Evolutionary conservation across 1,140 invertebrate genomes (phyloP), one percentile per base, ranked within the genome.

Genomic region (Homalodisca vitripennis): DNA sequence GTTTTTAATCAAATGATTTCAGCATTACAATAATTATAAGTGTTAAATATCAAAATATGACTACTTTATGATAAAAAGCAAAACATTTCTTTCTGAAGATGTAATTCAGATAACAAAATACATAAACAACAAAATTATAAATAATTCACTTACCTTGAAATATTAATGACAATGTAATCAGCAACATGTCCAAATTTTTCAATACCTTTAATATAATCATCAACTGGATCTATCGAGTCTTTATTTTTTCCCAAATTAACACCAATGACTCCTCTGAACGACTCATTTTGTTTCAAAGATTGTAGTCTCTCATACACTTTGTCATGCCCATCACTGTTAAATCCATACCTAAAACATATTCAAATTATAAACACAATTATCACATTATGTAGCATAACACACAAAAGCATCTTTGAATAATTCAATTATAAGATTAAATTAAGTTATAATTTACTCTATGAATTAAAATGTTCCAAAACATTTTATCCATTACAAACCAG

Each of bases 171-270:
- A 74, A 96, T 87, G 79, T 97, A 97, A 81, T 95, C 92, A 0
- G 93, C 91, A 20, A 92, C 75, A 55, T 86, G 79, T 31, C 85
- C 84, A 80, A 97, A 95, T 73, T 83, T 86, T 68, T 87, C 78
- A 1, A 97, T 85, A 24, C 94, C 94, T 73, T 85, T 75, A 14
- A 88, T 84, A 78, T 98, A 99, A 81, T 99, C 98, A 20, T 83
- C 77, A 26, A 86, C 81, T 0, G 92, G 82, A 81, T 95, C 85
- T 41, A 80, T 73, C 1, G 93, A 92, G 1, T 81, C 79, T 82
- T 98, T 98, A 81, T 99, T 99, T 80, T 96, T 97, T 0, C 98
- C 98, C 48, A 99, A 84, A 84, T 98, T 98, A 0, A 99, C 86
- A 13, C 97, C 96, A 48, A 98, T 71, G 14, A 92, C 78, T 6